phyloP scores from a whole-genome alignment of 2,888 invertebrate species.

The Gerris lacustris region DNA sequence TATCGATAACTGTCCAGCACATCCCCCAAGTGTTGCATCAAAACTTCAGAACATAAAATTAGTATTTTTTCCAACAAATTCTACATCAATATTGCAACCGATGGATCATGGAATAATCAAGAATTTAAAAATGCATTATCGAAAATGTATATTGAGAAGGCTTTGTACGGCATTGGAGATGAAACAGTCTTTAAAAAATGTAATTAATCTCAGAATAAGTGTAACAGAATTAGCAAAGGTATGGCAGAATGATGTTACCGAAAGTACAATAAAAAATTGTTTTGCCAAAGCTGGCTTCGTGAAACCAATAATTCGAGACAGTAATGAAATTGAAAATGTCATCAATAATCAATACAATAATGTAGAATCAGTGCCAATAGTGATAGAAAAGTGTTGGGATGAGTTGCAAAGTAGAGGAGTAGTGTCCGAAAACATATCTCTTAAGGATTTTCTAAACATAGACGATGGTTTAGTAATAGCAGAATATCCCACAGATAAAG shows the following conservation, averaged over 20 bases:
- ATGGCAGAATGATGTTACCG: conserved; percentile 23
- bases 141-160: conserved; percentile 11
- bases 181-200: background rate
- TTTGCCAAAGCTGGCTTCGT: conserved; percentile 11
- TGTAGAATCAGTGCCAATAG: background rate
- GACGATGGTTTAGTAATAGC: background rate
- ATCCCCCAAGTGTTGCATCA: background rate
- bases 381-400: background rate
- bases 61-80: conserved; percentile 2
- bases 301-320: background rate
- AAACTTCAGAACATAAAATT: background rate
- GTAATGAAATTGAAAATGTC: background rate
- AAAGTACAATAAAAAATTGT: conserved; percentile 32
- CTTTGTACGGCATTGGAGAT: background rate
- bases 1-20: conserved; percentile 10
- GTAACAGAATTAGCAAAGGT: conserved; percentile 4
- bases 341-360: background rate
- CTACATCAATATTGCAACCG: conserved; percentile 7
- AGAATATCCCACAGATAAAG: background rate
- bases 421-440: background rate
- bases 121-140: conserved; percentile 11
- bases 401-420: background rate
- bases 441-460: background rate
- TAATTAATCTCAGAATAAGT: background rate
- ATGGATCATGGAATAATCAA: conserved; percentile 11